phyloP scores from a whole-genome alignment of 2,888 invertebrate species.

The Operophtera brumata region DNA sequence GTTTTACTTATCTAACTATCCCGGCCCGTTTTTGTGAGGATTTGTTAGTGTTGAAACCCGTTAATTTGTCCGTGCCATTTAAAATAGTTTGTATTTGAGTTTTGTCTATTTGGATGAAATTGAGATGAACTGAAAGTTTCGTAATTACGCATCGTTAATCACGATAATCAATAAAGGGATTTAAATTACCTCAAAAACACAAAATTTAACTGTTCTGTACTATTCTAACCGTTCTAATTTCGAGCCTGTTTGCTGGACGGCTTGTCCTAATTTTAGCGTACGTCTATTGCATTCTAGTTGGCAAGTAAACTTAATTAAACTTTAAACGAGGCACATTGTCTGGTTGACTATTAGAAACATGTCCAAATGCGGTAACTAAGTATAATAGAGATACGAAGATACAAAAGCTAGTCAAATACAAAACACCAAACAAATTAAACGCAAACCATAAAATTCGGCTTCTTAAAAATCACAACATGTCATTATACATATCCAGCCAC shows the following conservation, averaged over 20 bases:
- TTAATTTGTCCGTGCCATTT: constrained; percentile 20
- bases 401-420: background rate
- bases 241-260: constrained; percentile 18
- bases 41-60: constrained; percentile 26
- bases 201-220: too few relatives aligned
- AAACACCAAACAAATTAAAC: background rate
- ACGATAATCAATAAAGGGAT: too few relatives aligned
- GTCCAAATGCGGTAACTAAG: constrained; percentile 7
- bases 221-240: too few relatives aligned
- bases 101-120: too few relatives aligned
- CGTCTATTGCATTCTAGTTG: constrained; percentile 29
- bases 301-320: constrained; percentile 27
- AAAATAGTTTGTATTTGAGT: background rate
- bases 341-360: constrained; percentile 16
- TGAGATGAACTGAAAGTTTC: too few relatives aligned
- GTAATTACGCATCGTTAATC: too few relatives aligned
- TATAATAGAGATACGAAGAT: background rate
- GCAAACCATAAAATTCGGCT: background rate
- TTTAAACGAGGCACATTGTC: constrained; percentile 11
- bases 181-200: too few relatives aligned
- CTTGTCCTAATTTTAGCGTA: constrained; percentile 25
- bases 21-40: constrained; percentile 35
- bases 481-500: too few relatives aligned
- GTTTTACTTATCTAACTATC: constrained; percentile 47
- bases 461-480: too few relatives aligned